These are phyloP conservation scores for Eumacrocentrus americanus DNA, from an alignment of 2,888 invertebrate genomes.

Conservation along the genomic window DNA sequence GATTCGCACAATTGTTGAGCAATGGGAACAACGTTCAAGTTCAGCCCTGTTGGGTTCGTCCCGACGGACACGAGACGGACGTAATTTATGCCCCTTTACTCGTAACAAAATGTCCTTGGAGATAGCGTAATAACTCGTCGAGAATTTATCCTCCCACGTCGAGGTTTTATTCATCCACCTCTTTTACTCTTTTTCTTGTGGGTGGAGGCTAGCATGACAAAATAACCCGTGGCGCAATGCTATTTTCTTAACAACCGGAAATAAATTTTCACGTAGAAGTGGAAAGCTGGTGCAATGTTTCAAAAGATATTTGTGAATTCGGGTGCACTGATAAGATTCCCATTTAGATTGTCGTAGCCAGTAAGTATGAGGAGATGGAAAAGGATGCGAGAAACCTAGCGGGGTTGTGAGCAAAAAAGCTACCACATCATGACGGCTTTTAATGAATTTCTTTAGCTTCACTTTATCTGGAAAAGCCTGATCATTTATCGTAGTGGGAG, in stretches of 20 bases:
- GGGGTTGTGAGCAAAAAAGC: neutral
- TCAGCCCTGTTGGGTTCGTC: constrained; percentile 3
- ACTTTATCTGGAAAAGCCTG: neutral
- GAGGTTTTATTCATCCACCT: constrained; percentile 1
- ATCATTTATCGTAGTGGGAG: neutral
- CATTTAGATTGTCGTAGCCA: constrained; percentile 41
- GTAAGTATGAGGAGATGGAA: constrained; percentile 19
- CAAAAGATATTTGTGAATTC: constrained; percentile 45
- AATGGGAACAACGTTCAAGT: constrained; percentile 3
- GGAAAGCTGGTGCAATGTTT: constrained; percentile 34
- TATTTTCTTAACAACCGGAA: constrained; percentile 36
- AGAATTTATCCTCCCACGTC: constrained; percentile 22
- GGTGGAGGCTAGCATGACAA: constrained; percentile 24
- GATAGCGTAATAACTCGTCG: constrained; percentile 24
- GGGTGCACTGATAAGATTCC: constrained; percentile 44
- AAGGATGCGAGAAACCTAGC: constrained; percentile 9
- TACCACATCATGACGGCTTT: neutral
- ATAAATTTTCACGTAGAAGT: constrained; percentile 32
- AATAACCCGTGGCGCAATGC: constrained; percentile 31
- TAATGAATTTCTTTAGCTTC: constrained; percentile 8
- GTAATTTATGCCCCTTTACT: constrained; percentile 18
- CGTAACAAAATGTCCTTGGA: constrained; percentile 18
- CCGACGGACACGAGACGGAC: neutral
- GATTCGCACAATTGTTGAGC: neutral
- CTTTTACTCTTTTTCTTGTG: constrained; percentile 4